Conservation (phyloP, 2,797 vertebrate genomes). For the Coregonus sp. region DNA sequence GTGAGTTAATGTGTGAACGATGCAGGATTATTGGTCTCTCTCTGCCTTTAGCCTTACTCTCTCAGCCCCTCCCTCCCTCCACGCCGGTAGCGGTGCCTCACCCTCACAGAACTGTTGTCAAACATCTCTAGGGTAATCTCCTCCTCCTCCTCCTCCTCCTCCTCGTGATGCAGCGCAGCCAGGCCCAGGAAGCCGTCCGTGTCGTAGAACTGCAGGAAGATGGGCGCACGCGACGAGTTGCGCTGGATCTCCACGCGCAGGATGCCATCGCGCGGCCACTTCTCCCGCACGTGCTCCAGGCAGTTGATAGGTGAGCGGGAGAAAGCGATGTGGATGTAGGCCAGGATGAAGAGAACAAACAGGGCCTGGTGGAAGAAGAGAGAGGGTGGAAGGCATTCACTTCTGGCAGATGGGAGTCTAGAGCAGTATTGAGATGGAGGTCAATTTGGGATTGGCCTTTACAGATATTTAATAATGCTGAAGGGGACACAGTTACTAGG, state of each 20-base stretch:
- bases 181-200: slow-evolving; percentile 76
- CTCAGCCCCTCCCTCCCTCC: neutral
- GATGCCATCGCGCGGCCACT: slow-evolving; percentile 93
- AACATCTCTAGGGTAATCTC: slow-evolving; percentile 92
- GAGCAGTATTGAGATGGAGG: no score
- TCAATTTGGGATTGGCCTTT: neutral
- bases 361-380: slow-evolving; percentile 78
- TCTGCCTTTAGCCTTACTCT: neutral
- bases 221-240: slow-evolving; percentile 88
- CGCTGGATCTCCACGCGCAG: slow-evolving; percentile 91
- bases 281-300: slow-evolving; percentile 91
- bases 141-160: slow-evolving; percentile 88
- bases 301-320: slow-evolving; percentile 96
- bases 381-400: neutral
- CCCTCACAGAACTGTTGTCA: slow-evolving; percentile 88
- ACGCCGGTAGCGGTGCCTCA: neutral
- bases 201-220: slow-evolving; percentile 91
- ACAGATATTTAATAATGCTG: neutral
- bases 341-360: slow-evolving; percentile 95
- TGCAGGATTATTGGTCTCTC: neutral
- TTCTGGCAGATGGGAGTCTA: neutral
- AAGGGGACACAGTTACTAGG: neutral
- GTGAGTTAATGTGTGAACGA: neutral
- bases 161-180: slow-evolving; percentile 64
- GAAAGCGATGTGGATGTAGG: slow-evolving; percentile 97